Evolutionary conservation across 30 jellyfish, hydroid and myxozoan species (phyloP).

Genomic region (Mastigias papua): DNA sequence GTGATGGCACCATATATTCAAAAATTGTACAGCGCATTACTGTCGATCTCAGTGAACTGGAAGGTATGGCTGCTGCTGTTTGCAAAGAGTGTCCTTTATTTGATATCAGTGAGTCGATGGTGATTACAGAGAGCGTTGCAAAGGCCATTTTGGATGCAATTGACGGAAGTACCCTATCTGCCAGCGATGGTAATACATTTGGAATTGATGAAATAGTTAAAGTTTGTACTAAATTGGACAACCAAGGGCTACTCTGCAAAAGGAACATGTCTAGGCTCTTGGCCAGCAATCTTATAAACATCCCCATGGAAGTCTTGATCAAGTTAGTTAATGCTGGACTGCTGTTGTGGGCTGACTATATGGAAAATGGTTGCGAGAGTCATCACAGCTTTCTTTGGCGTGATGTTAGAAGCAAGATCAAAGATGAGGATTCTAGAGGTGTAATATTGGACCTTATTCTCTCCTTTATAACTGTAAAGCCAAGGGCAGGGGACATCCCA

Average conservation of each 20-base stretch:
- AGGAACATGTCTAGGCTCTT: slow-evolving; percentile 6
- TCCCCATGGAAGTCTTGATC: slow-evolving; percentile 19
- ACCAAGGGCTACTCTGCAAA: background rate
- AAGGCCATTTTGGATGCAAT: background rate
- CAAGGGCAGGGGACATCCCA: background rate
- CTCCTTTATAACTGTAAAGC: background rate
- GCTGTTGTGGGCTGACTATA: slow-evolving; percentile 10
- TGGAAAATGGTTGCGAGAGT: background rate
- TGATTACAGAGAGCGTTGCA: slow-evolving; percentile 44
- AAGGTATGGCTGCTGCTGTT: background rate
- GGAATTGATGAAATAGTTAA: slow-evolving; percentile 26
- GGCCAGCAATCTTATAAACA: background rate
- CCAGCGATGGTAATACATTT: background rate
- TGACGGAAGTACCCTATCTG: too few species aligned
- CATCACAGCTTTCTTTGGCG: background rate
- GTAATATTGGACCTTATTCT: background rate
- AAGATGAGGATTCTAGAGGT: background rate
- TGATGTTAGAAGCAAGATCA: background rate
- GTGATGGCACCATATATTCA: background rate
- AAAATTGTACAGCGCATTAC: background rate
- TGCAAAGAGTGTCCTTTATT: slow-evolving; percentile 20
- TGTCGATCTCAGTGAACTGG: background rate
- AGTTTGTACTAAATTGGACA: background rate
- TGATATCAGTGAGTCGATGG: slow-evolving; percentile 14
- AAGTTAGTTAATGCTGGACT: slow-evolving; percentile 7